Base-by-base conservation (phyloP, 2,113 vertebrate genomes). In the Globicephala melas region DNA sequence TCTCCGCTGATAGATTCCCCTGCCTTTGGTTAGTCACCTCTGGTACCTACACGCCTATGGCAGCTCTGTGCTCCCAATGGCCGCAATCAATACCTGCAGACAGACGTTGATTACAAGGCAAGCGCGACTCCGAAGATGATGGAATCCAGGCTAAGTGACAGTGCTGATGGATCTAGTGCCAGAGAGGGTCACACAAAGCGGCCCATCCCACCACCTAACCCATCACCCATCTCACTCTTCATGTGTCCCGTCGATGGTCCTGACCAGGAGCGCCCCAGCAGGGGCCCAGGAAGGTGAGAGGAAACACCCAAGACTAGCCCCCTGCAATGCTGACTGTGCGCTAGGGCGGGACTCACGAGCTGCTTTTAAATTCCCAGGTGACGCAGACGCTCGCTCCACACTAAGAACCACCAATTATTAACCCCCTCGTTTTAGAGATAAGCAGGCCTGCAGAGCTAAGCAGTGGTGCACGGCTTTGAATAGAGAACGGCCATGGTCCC, bases 381-480 rank as follows among this genome's bases (percentile, higher is more conserved):
- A 68, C 67, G n/a, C 28, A 12, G 44, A n/a, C 3, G 21, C 63
- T 90, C 20, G 0, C 12, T 58, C 55, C 53, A 10, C 7, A 80
- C 82, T 44, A 83, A 67, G 41, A 73, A 55, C 33, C 70, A 26
- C 25, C n/a, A 25, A 70, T 28, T 68, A 80, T 44, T 79, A 90
- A 65, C 8, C 20, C 26, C 71, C 85, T 94, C 33, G 0, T 63
- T 96, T 63, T 21, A 84, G 58, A 60, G 33, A 65, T 33, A 65
- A 87, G 53, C 79, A 63, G 41, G 21, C 21, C 85, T 89, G 62
- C 12, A 28, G 68, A 74, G 94, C 82, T 89, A 65, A 84, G 80
- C n/a, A 50, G 8, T 18, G 63, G n/a, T 44, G 33, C 79, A 41
- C 0, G 36, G 71, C 47, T 60, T 44, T 62, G 44, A 60, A 13